Percentiles rank a stretch among this genome's conserved stretches.
Conservation (phyloP, 2,113 vertebrate species). For the Mugil cephalus region DNA sequence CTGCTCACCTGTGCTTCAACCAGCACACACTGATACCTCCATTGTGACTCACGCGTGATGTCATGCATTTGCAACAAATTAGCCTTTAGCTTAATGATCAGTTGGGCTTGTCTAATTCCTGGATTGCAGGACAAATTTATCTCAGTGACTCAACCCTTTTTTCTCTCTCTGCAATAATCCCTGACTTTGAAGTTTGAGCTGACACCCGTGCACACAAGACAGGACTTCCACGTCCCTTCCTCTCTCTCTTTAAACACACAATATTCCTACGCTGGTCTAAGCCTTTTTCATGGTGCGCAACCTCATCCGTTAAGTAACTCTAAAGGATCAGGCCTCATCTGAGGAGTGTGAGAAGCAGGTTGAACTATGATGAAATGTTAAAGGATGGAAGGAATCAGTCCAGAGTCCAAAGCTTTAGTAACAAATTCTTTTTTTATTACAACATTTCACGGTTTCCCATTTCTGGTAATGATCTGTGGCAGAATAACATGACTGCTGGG, state of each 20-base stretch:
- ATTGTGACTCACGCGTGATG: neutral
- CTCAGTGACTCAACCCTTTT: too few relatives aligned
- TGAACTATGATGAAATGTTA: too few relatives aligned
- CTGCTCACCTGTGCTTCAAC: slow-evolving; percentile 6
- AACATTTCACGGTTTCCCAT: slow-evolving; percentile 83
- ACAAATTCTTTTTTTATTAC: slow-evolving; percentile 86
- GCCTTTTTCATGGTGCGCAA: slow-evolving; percentile 34
- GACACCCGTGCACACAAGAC: neutral
- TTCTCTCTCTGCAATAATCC: too few relatives aligned
- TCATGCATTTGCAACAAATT: neutral
- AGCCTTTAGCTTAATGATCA: neutral
- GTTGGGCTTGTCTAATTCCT: neutral
- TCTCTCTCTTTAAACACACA: neutral
- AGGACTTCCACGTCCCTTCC: slow-evolving; percentile 3
- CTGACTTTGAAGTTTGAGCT: neutral
- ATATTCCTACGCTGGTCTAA: slow-evolving; percentile 32
- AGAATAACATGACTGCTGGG: slow-evolving; percentile 78
- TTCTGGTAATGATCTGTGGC: slow-evolving; percentile 83
- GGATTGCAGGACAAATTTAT: neutral
- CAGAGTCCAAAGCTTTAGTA: slow-evolving; percentile 67
- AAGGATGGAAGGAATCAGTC: slow-evolving; percentile 14
- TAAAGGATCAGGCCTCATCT: slow-evolving; percentile 9
- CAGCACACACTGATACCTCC: too few relatives aligned
- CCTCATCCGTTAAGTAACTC: slow-evolving; percentile 34
- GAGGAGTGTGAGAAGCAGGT: neutral